Percentiles rank a stretch among this genome's conserved stretches.
Evolutionary conservation across 2,113 vertebrate genomes (phyloP).

Genomic region (Boulengeromyrus knoepffleri): DNA sequence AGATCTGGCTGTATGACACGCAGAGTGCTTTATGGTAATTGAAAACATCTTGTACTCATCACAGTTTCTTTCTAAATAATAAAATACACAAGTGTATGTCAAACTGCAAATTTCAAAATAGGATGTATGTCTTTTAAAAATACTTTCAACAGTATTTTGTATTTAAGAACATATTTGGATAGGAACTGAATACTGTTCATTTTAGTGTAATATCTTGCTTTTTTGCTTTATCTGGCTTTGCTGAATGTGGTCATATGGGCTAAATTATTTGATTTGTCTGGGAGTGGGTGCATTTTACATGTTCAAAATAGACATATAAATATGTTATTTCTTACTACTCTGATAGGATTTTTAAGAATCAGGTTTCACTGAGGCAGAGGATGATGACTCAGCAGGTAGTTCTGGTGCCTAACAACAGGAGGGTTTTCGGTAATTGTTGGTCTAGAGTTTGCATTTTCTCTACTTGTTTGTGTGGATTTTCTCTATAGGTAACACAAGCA

Average conservation of each 20-base stretch:
- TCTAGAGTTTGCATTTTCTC: not conserved
- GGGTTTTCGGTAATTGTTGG: not conserved
- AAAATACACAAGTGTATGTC: not conserved
- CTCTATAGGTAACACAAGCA: not conserved
- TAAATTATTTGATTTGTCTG: not conserved
- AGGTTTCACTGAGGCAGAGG: not conserved
- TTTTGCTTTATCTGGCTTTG: not conserved
- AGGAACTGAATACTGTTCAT: not conserved
- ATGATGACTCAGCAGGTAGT: not conserved
- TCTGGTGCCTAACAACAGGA: not conserved
- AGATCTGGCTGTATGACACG: constrained; percentile 88
- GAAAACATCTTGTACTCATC: not conserved
- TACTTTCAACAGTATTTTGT: not conserved
- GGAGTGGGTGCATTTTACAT: not conserved
- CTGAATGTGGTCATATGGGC: not conserved
- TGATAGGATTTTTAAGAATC: not conserved
- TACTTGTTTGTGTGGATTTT: not conserved
- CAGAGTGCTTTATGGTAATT: constrained; percentile 80
- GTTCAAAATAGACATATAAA: not conserved
- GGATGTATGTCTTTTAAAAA: not conserved
- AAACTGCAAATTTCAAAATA: not conserved
- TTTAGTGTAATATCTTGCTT: not conserved
- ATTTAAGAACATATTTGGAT: not conserved
- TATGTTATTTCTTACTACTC: not conserved
- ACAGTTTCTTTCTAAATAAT: not conserved